Conservation (phyloP, 1,140 invertebrate genomes). For the Caenorhabditis brenneri region DNA sequence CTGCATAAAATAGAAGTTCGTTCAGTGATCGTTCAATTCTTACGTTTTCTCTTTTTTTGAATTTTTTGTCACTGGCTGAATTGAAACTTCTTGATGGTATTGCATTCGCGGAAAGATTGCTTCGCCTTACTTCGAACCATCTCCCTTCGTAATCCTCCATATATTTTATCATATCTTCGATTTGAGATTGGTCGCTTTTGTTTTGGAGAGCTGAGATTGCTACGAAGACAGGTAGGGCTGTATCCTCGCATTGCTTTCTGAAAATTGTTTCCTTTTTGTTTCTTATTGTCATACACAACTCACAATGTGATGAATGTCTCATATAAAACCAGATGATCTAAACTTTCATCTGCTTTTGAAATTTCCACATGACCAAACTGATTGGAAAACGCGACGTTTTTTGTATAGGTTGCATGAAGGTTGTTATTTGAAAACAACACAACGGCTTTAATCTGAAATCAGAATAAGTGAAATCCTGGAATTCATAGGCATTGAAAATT, state of each 20-base stretch:
- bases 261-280: background rate
- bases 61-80: too few species aligned
- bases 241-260: background rate
- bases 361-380: background rate
- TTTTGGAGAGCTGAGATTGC: background rate
- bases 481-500: too few species aligned
- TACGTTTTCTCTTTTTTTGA: too few species aligned
- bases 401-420: background rate
- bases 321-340: background rate
- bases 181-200: background rate
- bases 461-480: too few species aligned
- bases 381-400: background rate
- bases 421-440: background rate
- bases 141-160: background rate
- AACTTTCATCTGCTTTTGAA: background rate
- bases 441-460: background rate
- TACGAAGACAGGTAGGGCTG: background rate
- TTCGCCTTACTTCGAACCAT: too few species aligned
- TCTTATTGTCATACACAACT: background rate
- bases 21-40: too few species aligned
- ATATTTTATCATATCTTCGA: background rate
- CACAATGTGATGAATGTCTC: background rate
- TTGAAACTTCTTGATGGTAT: too few species aligned
- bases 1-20: too few species aligned
- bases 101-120: too few species aligned